phyloP scores from a whole-genome alignment of 2,888 invertebrate genomes.

The Scelioninae gen. 1 region DNA sequence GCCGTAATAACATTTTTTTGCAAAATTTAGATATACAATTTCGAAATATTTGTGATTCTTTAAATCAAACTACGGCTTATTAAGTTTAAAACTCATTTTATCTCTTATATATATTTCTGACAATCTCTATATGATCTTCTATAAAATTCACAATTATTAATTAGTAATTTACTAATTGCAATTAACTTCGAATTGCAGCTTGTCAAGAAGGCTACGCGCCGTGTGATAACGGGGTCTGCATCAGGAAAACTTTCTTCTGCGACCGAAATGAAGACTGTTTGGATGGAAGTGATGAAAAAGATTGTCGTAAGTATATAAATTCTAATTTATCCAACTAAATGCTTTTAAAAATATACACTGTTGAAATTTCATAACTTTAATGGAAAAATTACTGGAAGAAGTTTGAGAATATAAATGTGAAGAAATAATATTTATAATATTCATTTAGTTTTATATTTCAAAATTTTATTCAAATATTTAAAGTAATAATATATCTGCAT shows the following conservation, averaged over 20 bases:
- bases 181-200: slow-evolving; percentile 74
- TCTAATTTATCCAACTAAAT: too few relatives aligned
- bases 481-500: too few relatives aligned
- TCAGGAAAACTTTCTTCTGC: slow-evolving; percentile 86
- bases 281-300: slow-evolving; percentile 87
- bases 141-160: neutral
- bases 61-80: slow-evolving; percentile 2
- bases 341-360: too few relatives aligned
- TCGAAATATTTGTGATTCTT: neutral
- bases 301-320: slow-evolving; percentile 85
- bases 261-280: slow-evolving; percentile 87
- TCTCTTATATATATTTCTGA: slow-evolving; percentile 13
- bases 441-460: too few relatives aligned
- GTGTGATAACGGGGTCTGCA: slow-evolving; percentile 87
- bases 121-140: slow-evolving; percentile 16
- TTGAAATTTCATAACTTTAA: too few relatives aligned
- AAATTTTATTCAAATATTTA: too few relatives aligned
- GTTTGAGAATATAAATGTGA: too few relatives aligned
- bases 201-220: slow-evolving; percentile 85
- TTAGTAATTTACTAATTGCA: slow-evolving; percentile 26
- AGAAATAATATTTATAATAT: too few relatives aligned
- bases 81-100: slow-evolving; percentile 7
- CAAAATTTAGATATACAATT: neutral
- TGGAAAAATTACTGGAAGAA: too few relatives aligned
- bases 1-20: neutral